These are phyloP conservation scores for Luehdorfia chinensis DNA, from an alignment of 1,140 invertebrate genomes.

Conservation along the genomic window DNA sequence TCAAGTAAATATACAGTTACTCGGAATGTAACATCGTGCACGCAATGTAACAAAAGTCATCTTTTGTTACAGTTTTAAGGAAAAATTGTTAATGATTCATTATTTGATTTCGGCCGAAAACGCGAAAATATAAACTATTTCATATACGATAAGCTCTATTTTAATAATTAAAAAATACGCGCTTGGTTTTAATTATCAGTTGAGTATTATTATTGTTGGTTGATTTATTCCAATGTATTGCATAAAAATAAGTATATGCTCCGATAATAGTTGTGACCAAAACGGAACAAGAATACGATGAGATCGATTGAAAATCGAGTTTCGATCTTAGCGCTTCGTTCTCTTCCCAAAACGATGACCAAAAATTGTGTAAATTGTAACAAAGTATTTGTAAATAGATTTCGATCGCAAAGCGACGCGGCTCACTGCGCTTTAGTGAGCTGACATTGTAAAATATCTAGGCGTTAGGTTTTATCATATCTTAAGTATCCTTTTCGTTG, in stretches of 20 bases:
- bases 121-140: no score
- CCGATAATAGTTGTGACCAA: neutral
- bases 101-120: no score
- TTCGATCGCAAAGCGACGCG: slow-evolving; percentile 48
- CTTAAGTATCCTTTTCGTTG: slow-evolving; percentile 55
- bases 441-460: slow-evolving; percentile 3
- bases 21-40: neutral
- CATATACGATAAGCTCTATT: no score
- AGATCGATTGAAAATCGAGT: slow-evolving; percentile 14
- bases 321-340: slow-evolving; percentile 33
- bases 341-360: slow-evolving; percentile 58
- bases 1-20: neutral
- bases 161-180: neutral
- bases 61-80: neutral
- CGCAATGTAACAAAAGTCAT: neutral
- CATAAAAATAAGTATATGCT: slow-evolving; percentile 1
- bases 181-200: neutral
- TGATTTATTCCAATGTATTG: slow-evolving; percentile 2
- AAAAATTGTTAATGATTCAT: no score
- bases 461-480: slow-evolving; percentile 42
- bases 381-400: slow-evolving; percentile 34
- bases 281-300: slow-evolving; percentile 1
- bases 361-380: slow-evolving; percentile 55
- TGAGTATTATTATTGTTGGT: neutral
- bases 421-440: slow-evolving; percentile 18